Conservation (phyloP, 2,113 vertebrate genomes). For the Blennius ocellaris region DNA sequence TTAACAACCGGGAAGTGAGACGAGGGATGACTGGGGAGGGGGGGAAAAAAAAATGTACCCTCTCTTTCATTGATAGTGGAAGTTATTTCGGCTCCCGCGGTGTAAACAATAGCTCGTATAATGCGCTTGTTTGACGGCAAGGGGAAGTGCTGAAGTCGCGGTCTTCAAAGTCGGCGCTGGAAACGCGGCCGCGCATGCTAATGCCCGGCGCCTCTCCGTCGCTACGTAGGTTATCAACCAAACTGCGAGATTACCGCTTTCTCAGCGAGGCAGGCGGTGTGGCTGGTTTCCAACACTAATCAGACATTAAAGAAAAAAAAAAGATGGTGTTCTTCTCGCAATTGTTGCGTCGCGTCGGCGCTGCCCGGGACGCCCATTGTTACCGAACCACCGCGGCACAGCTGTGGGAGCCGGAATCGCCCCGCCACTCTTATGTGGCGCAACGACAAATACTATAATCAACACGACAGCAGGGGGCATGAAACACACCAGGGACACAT, state of each 20-base stretch:
- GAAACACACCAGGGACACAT: not conserved
- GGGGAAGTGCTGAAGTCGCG: not conserved
- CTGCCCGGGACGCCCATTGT: conserved; percentile 61
- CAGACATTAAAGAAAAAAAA: conserved; percentile 36
- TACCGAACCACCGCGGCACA: conserved; percentile 35
- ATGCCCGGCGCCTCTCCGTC: not conserved
- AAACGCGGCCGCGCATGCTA: not conserved
- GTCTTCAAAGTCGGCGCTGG: conserved; percentile 6
- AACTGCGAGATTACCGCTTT: conserved; percentile 10
- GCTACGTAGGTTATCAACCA: conserved; percentile 23
- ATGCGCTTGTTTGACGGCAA: conserved; percentile 12
- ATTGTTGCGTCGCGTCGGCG: conserved; percentile 47
- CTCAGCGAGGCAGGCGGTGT: not conserved
- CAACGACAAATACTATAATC: conserved; percentile 58
- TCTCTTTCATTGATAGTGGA: conserved; percentile 11
- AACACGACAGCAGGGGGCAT: conserved; percentile 30
- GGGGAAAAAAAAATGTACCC: not conserved
- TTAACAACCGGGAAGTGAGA: conserved; percentile 61
- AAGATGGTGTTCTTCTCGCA: conserved; percentile 34
- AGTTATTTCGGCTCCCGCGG: conserved; percentile 30
- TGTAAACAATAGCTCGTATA: conserved; percentile 38
- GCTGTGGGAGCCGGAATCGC: conserved; percentile 39
- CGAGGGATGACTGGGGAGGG: conserved; percentile 40
- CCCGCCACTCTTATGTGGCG: conserved; percentile 8
- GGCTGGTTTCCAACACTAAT: conserved; percentile 52